Evolutionary conservation across 2,888 invertebrate genomes (phyloP).

Genomic region (Morinoia aosen): DNA sequence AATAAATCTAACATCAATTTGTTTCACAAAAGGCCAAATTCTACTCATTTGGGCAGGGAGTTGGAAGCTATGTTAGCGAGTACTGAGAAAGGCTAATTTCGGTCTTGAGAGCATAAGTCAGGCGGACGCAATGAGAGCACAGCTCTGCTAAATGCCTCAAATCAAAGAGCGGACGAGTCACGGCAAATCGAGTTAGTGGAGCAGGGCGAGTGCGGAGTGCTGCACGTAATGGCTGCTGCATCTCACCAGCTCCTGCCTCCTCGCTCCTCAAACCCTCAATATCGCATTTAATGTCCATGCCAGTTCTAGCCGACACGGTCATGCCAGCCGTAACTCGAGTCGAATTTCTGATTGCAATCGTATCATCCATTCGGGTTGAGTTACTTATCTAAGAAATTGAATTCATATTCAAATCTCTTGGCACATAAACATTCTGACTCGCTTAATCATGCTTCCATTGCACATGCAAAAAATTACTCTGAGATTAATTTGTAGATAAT

Average conservation of each 20-base stretch:
- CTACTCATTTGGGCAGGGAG: neutral
- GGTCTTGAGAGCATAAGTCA: neutral
- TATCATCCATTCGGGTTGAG: no score
- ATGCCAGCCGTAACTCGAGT: neutral
- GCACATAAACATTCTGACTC: neutral
- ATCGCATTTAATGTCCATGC: neutral
- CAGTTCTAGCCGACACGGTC: neutral
- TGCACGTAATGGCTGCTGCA: neutral
- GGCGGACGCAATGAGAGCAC: neutral
- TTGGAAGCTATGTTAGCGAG: neutral
- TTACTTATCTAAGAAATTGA: no score
- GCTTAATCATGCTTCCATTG: no score
- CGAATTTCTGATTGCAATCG: neutral
- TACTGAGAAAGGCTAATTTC: neutral
- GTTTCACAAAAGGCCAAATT: neutral
- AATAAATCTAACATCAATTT: neutral
- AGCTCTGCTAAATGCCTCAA: neutral
- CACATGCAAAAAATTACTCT: no score
- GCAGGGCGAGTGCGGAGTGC: neutral
- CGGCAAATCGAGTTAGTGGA: neutral
- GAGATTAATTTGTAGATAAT: no score
- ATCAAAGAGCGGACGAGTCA: neutral
- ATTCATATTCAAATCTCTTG: neutral
- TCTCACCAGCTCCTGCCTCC: neutral
- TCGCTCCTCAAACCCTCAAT: neutral